Percentiles rank a stretch among this genome's conserved stretches.
These are phyloP conservation scores for Leptinotarsa texana DNA, from an alignment of 1,140 invertebrate species.

Conservation along the genomic window DNA sequence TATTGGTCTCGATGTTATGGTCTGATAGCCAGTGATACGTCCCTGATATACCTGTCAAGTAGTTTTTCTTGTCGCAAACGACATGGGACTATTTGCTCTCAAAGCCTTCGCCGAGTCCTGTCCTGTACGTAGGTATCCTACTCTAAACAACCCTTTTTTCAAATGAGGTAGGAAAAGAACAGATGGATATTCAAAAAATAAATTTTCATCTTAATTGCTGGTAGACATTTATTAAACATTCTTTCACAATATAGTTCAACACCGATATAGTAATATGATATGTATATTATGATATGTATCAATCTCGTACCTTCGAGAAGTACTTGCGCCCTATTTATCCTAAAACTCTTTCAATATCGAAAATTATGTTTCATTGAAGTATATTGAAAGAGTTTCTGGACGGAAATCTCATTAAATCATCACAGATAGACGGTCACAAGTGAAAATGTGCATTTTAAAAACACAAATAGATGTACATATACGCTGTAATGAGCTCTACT, in stretches of 20 bases:
- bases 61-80: no score
- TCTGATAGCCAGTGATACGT: no score
- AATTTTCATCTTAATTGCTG: conserved; percentile 39
- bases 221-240: conserved; percentile 54
- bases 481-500: no score
- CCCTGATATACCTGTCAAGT: no score
- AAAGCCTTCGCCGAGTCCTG: no score
- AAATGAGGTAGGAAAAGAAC: no score
- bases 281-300: conserved; percentile 55
- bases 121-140: no score
- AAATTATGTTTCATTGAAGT: neutral
- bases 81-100: no score
- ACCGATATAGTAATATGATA: conserved; percentile 53
- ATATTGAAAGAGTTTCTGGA: conserved; percentile 30
- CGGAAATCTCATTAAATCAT: conserved; percentile 42
- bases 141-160: no score
- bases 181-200: no score
- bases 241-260: conserved; percentile 51
- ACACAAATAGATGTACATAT: no score
- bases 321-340: conserved; percentile 36
- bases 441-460: conserved; percentile 9
- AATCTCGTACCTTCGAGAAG: conserved; percentile 41
- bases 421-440: conserved; percentile 51
- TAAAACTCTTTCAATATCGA: conserved; percentile 20
- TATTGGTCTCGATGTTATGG: no score